Conservation (phyloP, 2,888 invertebrate genomes). For the Anagyrus pseudococci region DNA sequence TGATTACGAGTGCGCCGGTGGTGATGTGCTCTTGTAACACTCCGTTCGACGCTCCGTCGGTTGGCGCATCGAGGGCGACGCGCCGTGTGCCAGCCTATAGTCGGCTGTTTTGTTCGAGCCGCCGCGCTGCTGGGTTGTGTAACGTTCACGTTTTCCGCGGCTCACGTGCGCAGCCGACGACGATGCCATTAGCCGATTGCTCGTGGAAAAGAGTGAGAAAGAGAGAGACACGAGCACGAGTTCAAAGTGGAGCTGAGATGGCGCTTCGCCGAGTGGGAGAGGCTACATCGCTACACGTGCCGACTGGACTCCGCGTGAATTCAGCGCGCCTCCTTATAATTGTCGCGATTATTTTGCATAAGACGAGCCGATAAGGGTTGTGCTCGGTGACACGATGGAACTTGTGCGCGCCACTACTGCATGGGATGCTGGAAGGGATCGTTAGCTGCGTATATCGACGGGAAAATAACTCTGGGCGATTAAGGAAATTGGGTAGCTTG, state of each 20-base stretch:
- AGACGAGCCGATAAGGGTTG: no score
- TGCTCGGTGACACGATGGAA: no score
- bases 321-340: no score
- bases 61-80: no score
- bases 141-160: constrained; percentile 44
- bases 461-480: no score
- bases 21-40: background rate
- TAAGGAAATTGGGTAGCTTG: no score
- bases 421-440: no score
- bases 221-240: background rate
- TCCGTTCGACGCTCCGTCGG: no score
- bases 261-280: background rate
- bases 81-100: background rate
- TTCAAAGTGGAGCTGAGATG: background rate
- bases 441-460: no score
- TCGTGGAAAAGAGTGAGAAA: background rate
- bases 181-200: background rate
- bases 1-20: background rate
- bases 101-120: background rate
- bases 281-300: background rate
- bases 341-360: no score
- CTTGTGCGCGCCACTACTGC: no score
- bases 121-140: constrained; percentile 26
- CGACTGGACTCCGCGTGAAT: no score
- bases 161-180: constrained; percentile 43